A percentile compares a stretch with the other conserved stretches of the same genome.
phyloP scores from a whole-genome alignment of 2,888 invertebrate genomes.

The Operophtera brumata region DNA sequence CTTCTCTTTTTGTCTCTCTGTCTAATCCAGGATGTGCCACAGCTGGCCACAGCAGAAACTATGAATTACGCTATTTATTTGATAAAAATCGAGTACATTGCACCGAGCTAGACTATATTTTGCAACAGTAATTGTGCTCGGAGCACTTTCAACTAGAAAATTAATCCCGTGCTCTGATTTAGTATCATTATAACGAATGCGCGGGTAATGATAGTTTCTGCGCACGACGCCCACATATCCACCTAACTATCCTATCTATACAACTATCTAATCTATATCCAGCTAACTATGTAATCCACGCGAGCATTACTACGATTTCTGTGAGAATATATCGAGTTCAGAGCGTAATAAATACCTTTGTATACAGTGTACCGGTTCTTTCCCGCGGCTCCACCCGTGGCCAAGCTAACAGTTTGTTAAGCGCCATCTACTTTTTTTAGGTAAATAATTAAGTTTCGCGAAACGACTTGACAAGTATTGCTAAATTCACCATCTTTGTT shows the following conservation, averaged over 20 bases:
- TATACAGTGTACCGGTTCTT: too few species aligned
- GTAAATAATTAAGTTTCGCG: too few species aligned
- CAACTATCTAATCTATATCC: not conserved
- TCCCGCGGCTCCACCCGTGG: too few species aligned
- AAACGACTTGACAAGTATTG: too few species aligned
- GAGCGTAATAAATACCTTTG: not conserved
- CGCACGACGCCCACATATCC: conserved; percentile 29
- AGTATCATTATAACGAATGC: conserved; percentile 36
- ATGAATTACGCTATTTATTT: not conserved
- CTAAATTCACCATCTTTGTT: too few species aligned
- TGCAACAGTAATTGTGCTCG: conserved; percentile 20
- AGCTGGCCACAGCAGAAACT: not conserved
- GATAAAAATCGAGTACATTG: not conserved
- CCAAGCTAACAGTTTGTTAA: too few species aligned
- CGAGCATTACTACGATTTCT: conserved; percentile 18
- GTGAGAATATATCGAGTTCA: conserved; percentile 22
- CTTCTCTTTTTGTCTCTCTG: too few species aligned
- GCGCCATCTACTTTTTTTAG: too few species aligned
- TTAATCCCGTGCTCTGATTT: conserved; percentile 39
- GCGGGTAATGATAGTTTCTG: conserved; percentile 36
- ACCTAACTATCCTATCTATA: conserved; percentile 6
- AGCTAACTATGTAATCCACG: conserved; percentile 4
- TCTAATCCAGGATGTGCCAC: not conserved
- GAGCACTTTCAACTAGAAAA: conserved; percentile 27
- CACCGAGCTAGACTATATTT: conserved; percentile 4